Base-by-base conservation (phyloP, 2,888 invertebrate genomes). In the Fragum whitleyi region DNA sequence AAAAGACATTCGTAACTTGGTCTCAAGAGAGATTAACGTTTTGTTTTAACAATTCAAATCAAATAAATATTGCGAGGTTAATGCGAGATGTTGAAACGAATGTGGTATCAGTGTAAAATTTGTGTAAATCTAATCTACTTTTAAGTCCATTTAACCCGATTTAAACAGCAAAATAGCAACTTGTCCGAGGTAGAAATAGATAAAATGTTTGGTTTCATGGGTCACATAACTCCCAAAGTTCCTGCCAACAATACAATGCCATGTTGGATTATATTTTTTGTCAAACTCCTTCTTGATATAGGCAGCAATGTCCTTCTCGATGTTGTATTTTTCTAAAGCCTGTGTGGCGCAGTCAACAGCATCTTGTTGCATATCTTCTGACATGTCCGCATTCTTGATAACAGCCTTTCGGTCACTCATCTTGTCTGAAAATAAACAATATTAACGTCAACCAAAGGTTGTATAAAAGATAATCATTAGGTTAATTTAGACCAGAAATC, bases 361-460 rank as follows among this genome's bases (percentile, higher is more conserved):
- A 47, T 47, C 47, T 47, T 47, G 47, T n/a, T 47, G 47, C 47
- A 47, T 47, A 16, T 47, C 47, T 47, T 47, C 47, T 47, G 47
- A 47, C 47, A 47, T 47, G n/a, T 47, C 47, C 5, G 47, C 47
- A 14, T 47, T 47, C 47, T 47, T 47, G 5, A 47, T 47, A 47
- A 47, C 47, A 2, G 47, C 47, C 14, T 47, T 47, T 47, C 47
- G 14, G 2, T 47, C 47, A n/a, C 7, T 14, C 47, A 47, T 47
- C 16, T 47, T 47, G 19, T 14, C 47, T 47, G 47, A 3, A 47
- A 19, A 14, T 19, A 47, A 47, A 6, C 9, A 36, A 36, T 36
- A 6, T 36, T 9, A 9, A 6, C 3, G 3, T 36, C 32, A 36
- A 36, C 32, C 32, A 36, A 3, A 36, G 3, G 32, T 36, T 36